A percentile compares a stretch with the other conserved stretches of the same genome.
phyloP scores from a whole-genome alignment of 2,888 invertebrate species.

The Zygaena filipendulae region DNA sequence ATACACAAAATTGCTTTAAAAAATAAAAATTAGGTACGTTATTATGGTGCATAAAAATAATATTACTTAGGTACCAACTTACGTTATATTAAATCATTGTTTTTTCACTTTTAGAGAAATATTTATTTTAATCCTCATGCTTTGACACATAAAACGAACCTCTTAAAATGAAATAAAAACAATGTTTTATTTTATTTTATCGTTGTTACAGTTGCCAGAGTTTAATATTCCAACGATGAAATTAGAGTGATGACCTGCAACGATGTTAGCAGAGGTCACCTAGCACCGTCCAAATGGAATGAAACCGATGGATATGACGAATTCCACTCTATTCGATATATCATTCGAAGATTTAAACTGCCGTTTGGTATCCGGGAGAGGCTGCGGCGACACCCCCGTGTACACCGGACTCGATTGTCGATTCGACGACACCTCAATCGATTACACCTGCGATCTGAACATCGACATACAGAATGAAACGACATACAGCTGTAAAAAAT shows the following conservation, averaged over 20 bases:
- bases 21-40: too few species aligned
- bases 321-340: conserved; percentile 36
- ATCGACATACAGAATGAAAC: conserved; percentile 59
- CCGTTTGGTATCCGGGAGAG: conserved; percentile 29
- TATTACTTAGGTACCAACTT: too few species aligned
- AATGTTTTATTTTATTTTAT: too few species aligned
- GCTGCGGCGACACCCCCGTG: conserved; percentile 28
- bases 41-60: too few species aligned
- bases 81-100: too few species aligned
- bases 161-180: too few species aligned
- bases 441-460: conserved; percentile 42
- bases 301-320: conserved; percentile 37
- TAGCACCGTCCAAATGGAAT: conserved; percentile 31
- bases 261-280: conserved; percentile 34
- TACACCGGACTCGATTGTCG: conserved; percentile 37
- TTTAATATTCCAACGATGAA: too few species aligned
- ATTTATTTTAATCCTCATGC: too few species aligned
- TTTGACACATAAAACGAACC: too few species aligned
- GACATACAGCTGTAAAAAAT: conserved; percentile 43
- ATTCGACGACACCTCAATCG: conserved; percentile 21
- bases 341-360: conserved; percentile 44
- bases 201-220: too few species aligned
- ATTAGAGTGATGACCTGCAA: conserved; percentile 15
- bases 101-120: too few species aligned
- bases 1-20: too few species aligned